phyloP scores from a whole-genome alignment of 2,113 vertebrate species.

The Odontophorus gujanensis region DNA sequence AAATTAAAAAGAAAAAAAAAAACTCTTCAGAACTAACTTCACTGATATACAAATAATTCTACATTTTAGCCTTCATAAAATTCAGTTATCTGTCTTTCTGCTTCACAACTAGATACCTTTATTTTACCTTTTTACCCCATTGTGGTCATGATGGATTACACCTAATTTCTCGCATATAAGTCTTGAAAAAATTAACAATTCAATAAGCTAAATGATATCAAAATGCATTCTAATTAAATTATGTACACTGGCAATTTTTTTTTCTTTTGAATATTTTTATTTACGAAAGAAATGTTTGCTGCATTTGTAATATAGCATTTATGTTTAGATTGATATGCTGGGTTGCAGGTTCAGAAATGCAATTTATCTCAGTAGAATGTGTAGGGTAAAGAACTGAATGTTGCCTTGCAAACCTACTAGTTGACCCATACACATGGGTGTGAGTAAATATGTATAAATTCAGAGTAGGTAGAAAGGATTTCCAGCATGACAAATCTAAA shows the following conservation, averaged over 20 bases:
- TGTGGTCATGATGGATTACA: rapidly evolving
- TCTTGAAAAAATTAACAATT: not conserved
- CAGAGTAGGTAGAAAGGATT: not conserved
- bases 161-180: not conserved
- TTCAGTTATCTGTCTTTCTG: rapidly evolving
- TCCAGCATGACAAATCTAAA: not conserved
- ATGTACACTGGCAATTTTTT: not conserved
- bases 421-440: not conserved
- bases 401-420: not conserved
- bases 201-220: not conserved
- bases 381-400: not conserved
- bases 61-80: not conserved
- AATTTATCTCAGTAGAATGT: not conserved
- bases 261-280: not conserved
- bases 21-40: rapidly evolving
- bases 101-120: not conserved
- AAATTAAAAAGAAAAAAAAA: too few species aligned
- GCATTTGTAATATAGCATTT: not conserved
- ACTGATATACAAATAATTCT: not conserved
- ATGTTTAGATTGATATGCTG: not conserved
- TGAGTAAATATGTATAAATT: not conserved
- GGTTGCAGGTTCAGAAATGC: not conserved
- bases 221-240: not conserved
- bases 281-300: not conserved
- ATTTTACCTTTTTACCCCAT: not conserved